These are phyloP conservation scores for Vireo griseus DNA, from an alignment of 2,797 vertebrate genomes.

Conservation along the genomic window DNA sequence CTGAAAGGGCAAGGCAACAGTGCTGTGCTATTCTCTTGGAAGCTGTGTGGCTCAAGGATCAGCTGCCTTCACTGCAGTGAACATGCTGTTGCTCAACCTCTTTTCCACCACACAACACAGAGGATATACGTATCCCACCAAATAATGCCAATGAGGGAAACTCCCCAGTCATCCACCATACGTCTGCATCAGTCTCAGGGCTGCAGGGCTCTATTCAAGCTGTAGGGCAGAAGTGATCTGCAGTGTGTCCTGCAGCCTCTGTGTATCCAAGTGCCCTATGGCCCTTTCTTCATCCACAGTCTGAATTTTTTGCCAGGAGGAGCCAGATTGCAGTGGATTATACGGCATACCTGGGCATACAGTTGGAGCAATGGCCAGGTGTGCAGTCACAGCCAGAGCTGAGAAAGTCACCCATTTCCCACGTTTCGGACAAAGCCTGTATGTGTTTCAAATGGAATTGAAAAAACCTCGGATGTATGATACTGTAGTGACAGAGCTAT, in stretches of 20 bases:
- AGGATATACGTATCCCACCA: neutral
- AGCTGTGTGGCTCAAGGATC: neutral
- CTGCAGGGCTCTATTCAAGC: neutral
- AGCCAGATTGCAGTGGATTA: neutral
- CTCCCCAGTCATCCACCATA: neutral
- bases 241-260: neutral
- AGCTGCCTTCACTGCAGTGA: neutral
- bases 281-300: neutral
- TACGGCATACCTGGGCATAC: neutral
- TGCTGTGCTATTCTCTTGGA: neutral
- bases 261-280: neutral
- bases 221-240: neutral
- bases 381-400: neutral
- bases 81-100: rapidly evolving
- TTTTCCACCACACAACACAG: neutral
- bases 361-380: neutral
- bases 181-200: neutral
- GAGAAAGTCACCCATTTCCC: neutral
- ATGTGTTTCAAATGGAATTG: neutral
- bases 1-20: neutral
- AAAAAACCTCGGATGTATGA: neutral
- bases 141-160: neutral
- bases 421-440: neutral
- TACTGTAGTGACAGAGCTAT: neutral
- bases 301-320: neutral